Evolutionary conservation across 2,113 vertebrate species (phyloP), one percentile per base, ranked within the genome.

Genomic region (Epinephelus fuscoguttatus): DNA sequence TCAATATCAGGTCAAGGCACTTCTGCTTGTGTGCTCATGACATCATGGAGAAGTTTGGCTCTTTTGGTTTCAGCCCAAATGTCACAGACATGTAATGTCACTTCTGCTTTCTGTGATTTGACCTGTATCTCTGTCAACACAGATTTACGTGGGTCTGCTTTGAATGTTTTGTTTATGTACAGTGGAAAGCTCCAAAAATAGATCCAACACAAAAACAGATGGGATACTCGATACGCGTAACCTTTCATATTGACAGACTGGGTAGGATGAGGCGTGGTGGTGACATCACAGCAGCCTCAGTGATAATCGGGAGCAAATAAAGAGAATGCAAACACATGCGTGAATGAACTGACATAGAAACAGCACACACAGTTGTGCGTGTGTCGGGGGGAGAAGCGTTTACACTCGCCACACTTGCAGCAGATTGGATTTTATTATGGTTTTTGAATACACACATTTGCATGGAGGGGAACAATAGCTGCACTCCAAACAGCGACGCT

Each of bases 131-230:
- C 45, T 52, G 85, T 71, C 80, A 67, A 72, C 80, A 80, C 23
- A 47, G 56, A 77, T 75, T 77, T 64, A 73, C 33, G 18, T 27
- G 80, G 60, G 42, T 63, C 52, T 56, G 47, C 47, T 47, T 70
- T 70, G 62, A 84, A 18, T 18, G 19, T 74, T 61, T 67, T 87
- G 83, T 81, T 77, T 82, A 78, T 86, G 73, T 73, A 80, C 78
- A 27, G 61, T 30, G 37, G 56, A 72, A 78, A 18, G 61, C 60
- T 60, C 70, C 30, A 12, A 53, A 88, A 80, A 84, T 86, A 77
- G 73, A 79, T 70, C 50, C 30, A 30, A 59, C 66, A 63, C 21
- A 50, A 66, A 60, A 81, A 64, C 81, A 88, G 75, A 84, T 69
- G 57, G 74, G 68, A 72, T 49, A 81, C 61, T 76, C 5, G 79